phyloP scores from a whole-genome alignment of 2,797 vertebrate genomes.

The Chelonia mydas region DNA sequence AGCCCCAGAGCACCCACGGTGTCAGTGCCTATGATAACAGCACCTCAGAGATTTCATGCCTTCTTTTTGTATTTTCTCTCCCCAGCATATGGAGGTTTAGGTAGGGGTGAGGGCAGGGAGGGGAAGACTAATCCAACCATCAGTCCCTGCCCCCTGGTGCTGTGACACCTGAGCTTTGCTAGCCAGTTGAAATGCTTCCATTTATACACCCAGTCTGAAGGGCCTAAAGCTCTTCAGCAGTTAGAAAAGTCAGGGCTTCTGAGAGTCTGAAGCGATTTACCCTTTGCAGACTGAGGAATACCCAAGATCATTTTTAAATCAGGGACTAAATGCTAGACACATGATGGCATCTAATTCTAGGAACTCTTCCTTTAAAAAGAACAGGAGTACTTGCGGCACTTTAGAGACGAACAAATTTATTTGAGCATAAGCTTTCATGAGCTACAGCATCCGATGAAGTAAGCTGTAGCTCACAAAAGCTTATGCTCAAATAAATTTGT shows the following conservation, averaged over 20 bases:
- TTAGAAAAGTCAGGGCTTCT: not conserved
- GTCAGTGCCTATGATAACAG: not conserved
- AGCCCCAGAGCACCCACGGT: too few relatives aligned
- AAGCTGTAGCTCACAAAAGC: too few relatives aligned
- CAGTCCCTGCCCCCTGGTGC: not conserved
- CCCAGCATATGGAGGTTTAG: not conserved
- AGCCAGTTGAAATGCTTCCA: not conserved
- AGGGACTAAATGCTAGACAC: not conserved
- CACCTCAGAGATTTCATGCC: not conserved
- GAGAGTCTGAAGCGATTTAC: not conserved
- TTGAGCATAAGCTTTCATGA: too few relatives aligned
- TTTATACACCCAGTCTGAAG: not conserved
- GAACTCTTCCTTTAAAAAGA: not conserved
- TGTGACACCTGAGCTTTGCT: not conserved
- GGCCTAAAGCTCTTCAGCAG: not conserved
- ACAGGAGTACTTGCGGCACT: too few relatives aligned
- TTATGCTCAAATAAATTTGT: too few relatives aligned
- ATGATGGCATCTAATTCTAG: not conserved
- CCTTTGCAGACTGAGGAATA: conserved; percentile 6
- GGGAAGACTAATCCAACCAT: not conserved
- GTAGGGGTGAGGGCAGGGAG: not conserved
- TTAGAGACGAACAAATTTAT: too few relatives aligned
- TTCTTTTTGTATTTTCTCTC: not conserved
- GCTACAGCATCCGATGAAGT: too few relatives aligned
- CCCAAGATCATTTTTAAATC: conserved; percentile 1